These are phyloP conservation scores for Hestina assimilis DNA, from an alignment of 1,140 invertebrate genomes.

Conservation along the genomic window DNA sequence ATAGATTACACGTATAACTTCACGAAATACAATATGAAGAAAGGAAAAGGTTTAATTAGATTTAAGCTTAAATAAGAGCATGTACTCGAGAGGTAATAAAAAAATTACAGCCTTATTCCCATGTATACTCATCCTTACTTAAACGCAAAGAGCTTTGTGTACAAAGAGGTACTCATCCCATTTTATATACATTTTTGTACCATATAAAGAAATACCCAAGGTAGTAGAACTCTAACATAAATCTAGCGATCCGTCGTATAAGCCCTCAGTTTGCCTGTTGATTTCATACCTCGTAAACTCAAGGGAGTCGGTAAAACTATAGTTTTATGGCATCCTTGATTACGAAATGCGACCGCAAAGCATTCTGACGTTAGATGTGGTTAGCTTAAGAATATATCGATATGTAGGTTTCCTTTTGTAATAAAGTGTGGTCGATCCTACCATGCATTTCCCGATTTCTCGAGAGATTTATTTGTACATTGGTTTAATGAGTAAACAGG, in stretches of 20 bases:
- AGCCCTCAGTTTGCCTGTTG: conserved; percentile 9
- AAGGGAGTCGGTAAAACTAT: conserved; percentile 16
- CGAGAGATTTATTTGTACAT: background rate
- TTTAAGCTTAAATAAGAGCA: too few species aligned
- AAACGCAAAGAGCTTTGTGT: too few species aligned
- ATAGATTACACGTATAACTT: too few species aligned
- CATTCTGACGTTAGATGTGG: conserved; percentile 4
- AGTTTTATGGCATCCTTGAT: conserved; percentile 16
- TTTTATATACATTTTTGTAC: too few species aligned
- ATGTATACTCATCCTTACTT: too few species aligned
- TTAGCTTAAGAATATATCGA: background rate
- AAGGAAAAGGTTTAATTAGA: too few species aligned
- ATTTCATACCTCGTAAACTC: conserved; percentile 12
- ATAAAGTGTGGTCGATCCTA: background rate
- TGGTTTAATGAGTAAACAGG: background rate
- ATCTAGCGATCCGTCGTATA: background rate
- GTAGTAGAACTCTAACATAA: conserved; percentile 2
- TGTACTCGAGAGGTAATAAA: too few species aligned
- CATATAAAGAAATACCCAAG: background rate
- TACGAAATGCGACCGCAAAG: conserved; percentile 5
- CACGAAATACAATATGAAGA: too few species aligned
- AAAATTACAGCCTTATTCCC: too few species aligned
- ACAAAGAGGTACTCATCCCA: too few species aligned
- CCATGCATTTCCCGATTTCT: background rate
- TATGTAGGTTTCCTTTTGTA: conserved; percentile 1